Conservation (phyloP, 2,797 vertebrate species). For the Sphenopsis melanotis region DNA sequence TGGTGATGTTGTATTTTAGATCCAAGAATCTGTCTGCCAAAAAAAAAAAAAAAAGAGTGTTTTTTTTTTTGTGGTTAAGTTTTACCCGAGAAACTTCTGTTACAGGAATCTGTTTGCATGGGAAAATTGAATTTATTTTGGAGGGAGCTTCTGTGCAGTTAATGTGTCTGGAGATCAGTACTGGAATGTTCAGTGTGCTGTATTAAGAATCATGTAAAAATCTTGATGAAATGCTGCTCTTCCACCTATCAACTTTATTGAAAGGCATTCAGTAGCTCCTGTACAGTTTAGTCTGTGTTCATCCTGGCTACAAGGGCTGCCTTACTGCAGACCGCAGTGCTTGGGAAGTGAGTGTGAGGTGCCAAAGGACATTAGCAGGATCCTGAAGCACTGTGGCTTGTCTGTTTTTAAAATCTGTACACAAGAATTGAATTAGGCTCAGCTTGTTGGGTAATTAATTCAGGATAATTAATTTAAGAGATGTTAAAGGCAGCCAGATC, state of each 20-base stretch:
- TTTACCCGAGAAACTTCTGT: not conserved
- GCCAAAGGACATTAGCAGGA: not conserved
- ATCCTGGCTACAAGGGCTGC: not conserved
- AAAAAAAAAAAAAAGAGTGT: fast-evolving
- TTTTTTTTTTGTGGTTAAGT: not conserved
- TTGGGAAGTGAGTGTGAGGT: not conserved
- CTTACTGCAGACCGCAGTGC: fast-evolving
- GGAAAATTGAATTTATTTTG: not conserved
- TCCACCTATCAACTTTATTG: not conserved
- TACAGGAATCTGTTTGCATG: not conserved
- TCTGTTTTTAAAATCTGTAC: not conserved
- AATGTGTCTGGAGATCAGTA: not conserved
- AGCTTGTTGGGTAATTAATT: not conserved
- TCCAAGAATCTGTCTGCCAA: not conserved
- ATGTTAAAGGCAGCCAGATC: not conserved
- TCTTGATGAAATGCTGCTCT: not conserved
- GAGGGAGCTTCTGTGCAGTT: not conserved
- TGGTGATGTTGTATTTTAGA: not conserved
- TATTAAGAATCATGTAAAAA: not conserved
- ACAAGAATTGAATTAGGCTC: not conserved
- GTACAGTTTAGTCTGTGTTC: not conserved
- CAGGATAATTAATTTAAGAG: not conserved
- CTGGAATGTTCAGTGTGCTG: not conserved
- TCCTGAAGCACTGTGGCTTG: not conserved
- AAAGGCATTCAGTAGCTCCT: not conserved